Evolutionary conservation across 2,797 vertebrate genomes (phyloP), one percentile per base, ranked within the genome.

Genomic region (Leucoraja ocellata): DNA sequence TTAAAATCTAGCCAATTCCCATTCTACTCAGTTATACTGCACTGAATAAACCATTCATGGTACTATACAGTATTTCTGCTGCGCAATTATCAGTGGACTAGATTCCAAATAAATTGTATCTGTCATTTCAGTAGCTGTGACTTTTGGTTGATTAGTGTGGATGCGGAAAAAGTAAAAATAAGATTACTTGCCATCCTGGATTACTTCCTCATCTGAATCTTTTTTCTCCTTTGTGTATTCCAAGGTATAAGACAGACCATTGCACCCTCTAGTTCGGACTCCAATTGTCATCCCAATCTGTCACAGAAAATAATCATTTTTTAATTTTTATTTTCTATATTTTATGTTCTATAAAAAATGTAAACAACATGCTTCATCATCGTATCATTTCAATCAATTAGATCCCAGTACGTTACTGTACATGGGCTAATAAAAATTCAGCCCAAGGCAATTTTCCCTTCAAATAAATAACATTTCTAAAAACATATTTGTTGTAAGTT

Each of bases 261-360:
- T 99, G 95, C 99, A 99, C 93, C 99, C 99, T 93, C 99, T 97
- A 61, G 99, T 99, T 94, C 98, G 97, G 93, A 99, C 99, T 2
- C 98, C 98, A 16, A 99, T 98, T 96, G 98, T 99, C 93, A 99
- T 95, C 28, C 98, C 98, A 84, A 99, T 97, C 98, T 99, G 94
- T 93, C 95, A 95, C 86, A 83, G 74, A 63, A 95, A 68, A 77
- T 65, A 63, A 95, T 73, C 58, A 54, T 68, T 86, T n/a, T 10
- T 73, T 73, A 77, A 28, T 25, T 68, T 39, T 46, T 71, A 74
- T n/a, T 93, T 93, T 25, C 81, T 74, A 84, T 25, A 54, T 76
- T 83, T 23, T 23, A 25, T 36, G 32, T 83, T 23, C 78, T 28
- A 78, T 61, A 83, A 86, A 63, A 84, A 65, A 21, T 11, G 46